Evolutionary conservation across 2,797 vertebrate genomes (phyloP), one percentile per base, ranked within the genome.

Genomic region (Phrynocephalus forsythii): DNA sequence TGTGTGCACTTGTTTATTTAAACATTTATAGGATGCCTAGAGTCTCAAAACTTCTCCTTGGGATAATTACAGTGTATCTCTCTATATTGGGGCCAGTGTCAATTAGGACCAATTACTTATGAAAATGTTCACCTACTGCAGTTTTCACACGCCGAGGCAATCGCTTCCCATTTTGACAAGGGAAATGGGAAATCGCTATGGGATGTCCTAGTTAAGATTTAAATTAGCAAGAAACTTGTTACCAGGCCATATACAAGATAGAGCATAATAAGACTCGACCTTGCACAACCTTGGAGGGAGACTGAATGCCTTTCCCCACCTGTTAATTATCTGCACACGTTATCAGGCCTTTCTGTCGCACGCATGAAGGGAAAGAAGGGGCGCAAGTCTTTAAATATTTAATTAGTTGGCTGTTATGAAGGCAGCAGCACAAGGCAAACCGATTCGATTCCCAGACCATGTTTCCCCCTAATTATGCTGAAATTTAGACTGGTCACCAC

Each of bases 351-450:
- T 76, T 97, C 94, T 92, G 93, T 96, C 92, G 56, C 95, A 95
- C 95, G 94, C 96, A 95, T 90, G 94, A 88, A 90, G 93, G 69
- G 94, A 94, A 92, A 94, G 91, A 92, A 94, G 95, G 3, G 96
- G 95, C 73, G 69, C 50, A 93, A 91, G 95, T 93, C 97, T 96
- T 95, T 97, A 96, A 97, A 97, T 97, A 97, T 97, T 97, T 97
- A 97, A 97, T 97, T 97, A 97, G 96, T 96, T 93, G 95, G 96
- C 95, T 94, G 95, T 96, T 97, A 95, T 86, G 94, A 95, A 92
- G 95, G 96, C 94, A 95, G 93, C 89, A 91, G 91, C 93, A 95
- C 94, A 96, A 92, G 95, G 92, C 95, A 96, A 94, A 92, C 38
- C 89, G 92, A 88, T 96, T 96, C 78, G 48, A 93, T 95, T 96